Evolutionary conservation across 2,888 invertebrate genomes (phyloP).

Genomic region (Siphonodentalium dalli): DNA sequence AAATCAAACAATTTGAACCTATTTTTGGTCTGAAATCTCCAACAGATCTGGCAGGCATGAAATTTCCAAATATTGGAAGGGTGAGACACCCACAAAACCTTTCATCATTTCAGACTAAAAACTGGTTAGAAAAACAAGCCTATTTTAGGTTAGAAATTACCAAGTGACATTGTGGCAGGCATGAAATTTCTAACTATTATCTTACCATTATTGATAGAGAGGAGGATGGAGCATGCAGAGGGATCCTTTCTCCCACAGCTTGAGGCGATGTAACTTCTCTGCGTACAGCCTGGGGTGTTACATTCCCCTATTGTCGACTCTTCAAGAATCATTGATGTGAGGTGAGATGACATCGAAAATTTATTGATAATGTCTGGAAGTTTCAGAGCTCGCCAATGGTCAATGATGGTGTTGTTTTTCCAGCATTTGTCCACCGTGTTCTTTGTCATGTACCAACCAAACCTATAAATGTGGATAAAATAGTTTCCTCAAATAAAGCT

Average conservation of each 20-base stretch:
- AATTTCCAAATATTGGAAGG: background rate
- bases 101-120: background rate
- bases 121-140: background rate
- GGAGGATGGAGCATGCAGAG: conserved; percentile 65
- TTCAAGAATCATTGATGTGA: conserved; percentile 24
- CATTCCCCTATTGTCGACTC: too few relatives aligned
- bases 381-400: conserved; percentile 71
- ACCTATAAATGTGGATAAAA: too few relatives aligned
- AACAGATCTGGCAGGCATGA: background rate
- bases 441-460: conserved; percentile 65
- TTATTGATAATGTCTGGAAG: conserved; percentile 66
- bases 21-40: too few relatives aligned
- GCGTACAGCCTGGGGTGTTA: conserved; percentile 64
- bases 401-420: conserved; percentile 53
- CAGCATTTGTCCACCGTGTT: conserved; percentile 53
- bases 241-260: conserved; percentile 35
- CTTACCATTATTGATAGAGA: conserved; percentile 67
- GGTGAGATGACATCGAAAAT: conserved; percentile 62
- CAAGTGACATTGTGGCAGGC: too few relatives aligned
- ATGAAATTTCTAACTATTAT: too few relatives aligned
- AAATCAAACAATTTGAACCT: too few relatives aligned
- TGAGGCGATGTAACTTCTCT: conserved; percentile 69
- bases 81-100: background rate
- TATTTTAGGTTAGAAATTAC: background rate
- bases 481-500: too few relatives aligned